Percentiles rank a stretch among this genome's conserved stretches.
phyloP scores from a whole-genome alignment of 2,797 vertebrate genomes.

The Cheirogaleus major region DNA sequence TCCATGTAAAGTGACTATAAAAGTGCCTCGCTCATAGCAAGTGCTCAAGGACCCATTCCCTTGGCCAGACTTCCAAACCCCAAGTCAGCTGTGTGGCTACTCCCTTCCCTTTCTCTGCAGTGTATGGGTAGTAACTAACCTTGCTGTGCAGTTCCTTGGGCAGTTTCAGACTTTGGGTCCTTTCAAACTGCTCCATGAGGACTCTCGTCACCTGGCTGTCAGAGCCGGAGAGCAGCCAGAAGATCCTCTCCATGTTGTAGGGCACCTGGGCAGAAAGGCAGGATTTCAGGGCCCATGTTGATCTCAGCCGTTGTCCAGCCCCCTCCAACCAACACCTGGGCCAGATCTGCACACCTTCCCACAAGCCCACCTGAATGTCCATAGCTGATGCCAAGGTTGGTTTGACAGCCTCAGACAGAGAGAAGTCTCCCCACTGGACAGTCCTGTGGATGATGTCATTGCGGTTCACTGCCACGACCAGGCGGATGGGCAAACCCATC shows the following conservation, averaged over 20 bases:
- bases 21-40: neutral
- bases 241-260: slow-evolving; percentile 96
- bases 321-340: neutral
- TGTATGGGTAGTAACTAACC: slow-evolving; percentile 73
- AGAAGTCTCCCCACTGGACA: slow-evolving; percentile 92
- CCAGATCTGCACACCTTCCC: neutral
- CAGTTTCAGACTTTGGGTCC: slow-evolving; percentile 84
- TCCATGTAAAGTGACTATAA: neutral
- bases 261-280: slow-evolving; percentile 88
- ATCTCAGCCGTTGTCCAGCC: neutral
- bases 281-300: rapidly evolving
- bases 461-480: slow-evolving; percentile 92
- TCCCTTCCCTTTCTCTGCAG: neutral
- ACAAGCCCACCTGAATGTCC: slow-evolving; percentile 93
- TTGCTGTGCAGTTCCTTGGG: slow-evolving; percentile 85
- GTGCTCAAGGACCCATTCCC: neutral
- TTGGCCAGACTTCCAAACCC: neutral
- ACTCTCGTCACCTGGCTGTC: slow-evolving; percentile 85
- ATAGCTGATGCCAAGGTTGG: slow-evolving; percentile 94
- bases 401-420: slow-evolving; percentile 85
- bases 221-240: slow-evolving; percentile 91
- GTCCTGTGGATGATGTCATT: slow-evolving; percentile 93
- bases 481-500: slow-evolving; percentile 93
- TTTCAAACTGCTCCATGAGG: slow-evolving; percentile 93
- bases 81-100: neutral